These are phyloP conservation scores for Theretra japonica DNA, from an alignment of 2,888 invertebrate species.

Conservation along the genomic window DNA sequence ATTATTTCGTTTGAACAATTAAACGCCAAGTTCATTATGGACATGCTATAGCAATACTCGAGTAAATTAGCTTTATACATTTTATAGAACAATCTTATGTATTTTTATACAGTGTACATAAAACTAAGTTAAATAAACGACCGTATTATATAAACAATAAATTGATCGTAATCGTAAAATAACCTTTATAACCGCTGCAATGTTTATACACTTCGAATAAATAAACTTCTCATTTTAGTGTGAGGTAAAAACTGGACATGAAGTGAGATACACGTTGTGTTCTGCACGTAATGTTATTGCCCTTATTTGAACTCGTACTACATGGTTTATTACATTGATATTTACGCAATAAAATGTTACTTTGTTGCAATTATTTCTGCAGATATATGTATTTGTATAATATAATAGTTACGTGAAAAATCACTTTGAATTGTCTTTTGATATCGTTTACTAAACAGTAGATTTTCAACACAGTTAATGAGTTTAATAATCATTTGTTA, in stretches of 20 bases:
- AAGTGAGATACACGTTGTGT: neutral
- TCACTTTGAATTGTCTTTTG: no score
- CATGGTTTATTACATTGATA: neutral
- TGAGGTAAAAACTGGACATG: neutral
- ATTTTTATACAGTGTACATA: neutral
- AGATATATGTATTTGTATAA: no score
- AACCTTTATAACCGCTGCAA: constrained; percentile 9
- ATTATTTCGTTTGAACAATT: no score
- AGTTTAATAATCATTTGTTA: no score
- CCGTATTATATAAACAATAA: neutral
- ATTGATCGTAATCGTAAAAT: constrained; percentile 18
- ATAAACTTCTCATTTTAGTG: constrained; percentile 9
- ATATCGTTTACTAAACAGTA: no score
- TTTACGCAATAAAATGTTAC: neutral
- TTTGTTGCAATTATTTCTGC: neutral
- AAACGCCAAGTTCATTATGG: no score
- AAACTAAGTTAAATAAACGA: neutral
- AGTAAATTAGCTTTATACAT: no score
- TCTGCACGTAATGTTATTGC: constrained; percentile 7
- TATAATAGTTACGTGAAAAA: no score
- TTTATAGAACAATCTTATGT: neutral
- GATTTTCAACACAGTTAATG: no score
- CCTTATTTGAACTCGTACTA: neutral
- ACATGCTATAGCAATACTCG: no score
- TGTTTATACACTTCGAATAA: neutral